phyloP scores from a whole-genome alignment of 2,797 vertebrate species.

The Anabacerthia variegaticeps region DNA sequence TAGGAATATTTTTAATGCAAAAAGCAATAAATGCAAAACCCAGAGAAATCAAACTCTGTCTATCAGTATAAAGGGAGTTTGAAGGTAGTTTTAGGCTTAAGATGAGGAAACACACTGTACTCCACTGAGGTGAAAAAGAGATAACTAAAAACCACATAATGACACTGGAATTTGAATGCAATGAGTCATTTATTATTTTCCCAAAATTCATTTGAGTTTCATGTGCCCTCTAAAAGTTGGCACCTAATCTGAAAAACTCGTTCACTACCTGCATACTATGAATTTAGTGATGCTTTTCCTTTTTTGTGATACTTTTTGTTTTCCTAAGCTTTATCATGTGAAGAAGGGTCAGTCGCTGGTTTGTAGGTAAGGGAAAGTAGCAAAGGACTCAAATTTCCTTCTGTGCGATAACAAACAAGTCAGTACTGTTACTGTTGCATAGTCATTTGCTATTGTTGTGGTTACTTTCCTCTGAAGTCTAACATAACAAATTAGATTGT shows the following conservation, averaged over 20 bases:
- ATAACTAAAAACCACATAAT: not conserved
- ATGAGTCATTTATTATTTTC: not conserved
- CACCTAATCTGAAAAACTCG: not conserved
- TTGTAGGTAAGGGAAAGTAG: not conserved
- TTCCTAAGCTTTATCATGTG: not conserved
- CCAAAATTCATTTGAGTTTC: not conserved
- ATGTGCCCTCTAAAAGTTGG: not conserved
- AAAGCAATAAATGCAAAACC: not conserved
- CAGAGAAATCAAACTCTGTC: not conserved
- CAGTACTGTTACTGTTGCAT: not conserved
- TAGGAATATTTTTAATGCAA: slow-evolving; percentile 1
- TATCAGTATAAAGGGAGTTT: not conserved
- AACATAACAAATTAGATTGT: not conserved
- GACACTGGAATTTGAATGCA: not conserved
- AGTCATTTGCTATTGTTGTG: not conserved
- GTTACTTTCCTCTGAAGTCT: not conserved
- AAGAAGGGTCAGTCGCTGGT: not conserved
- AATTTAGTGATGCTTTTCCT: not conserved
- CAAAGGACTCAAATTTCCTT: not conserved
- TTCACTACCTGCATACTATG: not conserved
- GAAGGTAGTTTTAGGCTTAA: not conserved
- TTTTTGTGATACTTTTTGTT: not conserved
- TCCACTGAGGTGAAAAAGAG: not conserved
- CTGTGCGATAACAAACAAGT: not conserved
- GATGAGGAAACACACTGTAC: not conserved